Conservation (phyloP, 2,113 vertebrate genomes). For the Paramisgurnus dabryanus region DNA sequence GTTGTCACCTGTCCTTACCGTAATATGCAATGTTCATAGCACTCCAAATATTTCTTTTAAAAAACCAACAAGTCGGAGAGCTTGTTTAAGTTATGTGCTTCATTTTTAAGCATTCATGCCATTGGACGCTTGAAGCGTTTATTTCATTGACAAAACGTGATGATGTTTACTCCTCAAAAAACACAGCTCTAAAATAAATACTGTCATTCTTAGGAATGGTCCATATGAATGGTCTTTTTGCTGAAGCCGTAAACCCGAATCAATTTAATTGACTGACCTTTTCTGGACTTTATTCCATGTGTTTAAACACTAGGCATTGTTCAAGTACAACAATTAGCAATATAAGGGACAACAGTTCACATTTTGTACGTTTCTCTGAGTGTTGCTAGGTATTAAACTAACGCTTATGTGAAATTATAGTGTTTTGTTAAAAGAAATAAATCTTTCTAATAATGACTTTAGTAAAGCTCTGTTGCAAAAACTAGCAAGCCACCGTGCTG, state of each 20-base stretch:
- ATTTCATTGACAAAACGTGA: conserved; percentile 48
- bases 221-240: conserved; percentile 50
- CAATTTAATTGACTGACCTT: conserved; percentile 65
- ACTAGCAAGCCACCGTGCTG: not conserved
- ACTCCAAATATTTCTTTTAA: conserved; percentile 40
- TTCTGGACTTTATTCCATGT: conserved; percentile 71
- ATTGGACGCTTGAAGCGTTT: conserved; percentile 39
- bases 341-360: conserved; percentile 78
- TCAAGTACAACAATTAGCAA: conserved; percentile 79
- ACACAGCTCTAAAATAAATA: conserved; percentile 64
- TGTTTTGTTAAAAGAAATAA: conserved; percentile 68
- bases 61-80: conserved; percentile 19
- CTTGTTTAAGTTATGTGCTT: conserved; percentile 52
- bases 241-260: conserved; percentile 59
- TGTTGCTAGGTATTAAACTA: conserved; percentile 73
- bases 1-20: conserved; percentile 61
- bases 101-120: conserved; percentile 45
- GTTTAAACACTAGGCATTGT: conserved; percentile 74
- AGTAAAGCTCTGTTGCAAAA: conserved; percentile 58
- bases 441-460: conserved; percentile 71
- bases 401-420: conserved; percentile 65
- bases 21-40: conserved; percentile 52
- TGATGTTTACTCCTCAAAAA: conserved; percentile 65
- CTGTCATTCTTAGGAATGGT: conserved; percentile 56
- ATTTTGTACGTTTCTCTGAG: conserved; percentile 72